Percentiles rank a stretch among this genome's conserved stretches.
Conservation (phyloP, 2,113 vertebrate species). For the Tapirus terrestris region DNA sequence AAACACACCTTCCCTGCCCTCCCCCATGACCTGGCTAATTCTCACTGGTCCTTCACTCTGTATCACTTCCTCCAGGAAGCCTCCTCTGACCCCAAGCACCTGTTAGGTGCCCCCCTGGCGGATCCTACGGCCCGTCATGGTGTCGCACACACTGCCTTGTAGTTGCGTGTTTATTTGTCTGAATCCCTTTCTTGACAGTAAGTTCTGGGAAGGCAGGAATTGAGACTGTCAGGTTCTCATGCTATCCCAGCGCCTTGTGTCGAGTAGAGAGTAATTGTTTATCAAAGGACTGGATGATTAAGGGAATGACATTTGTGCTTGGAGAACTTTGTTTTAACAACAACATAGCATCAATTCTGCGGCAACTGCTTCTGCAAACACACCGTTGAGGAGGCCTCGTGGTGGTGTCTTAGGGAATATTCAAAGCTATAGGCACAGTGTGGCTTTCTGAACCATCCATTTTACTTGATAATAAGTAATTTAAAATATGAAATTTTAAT, state of each 20-base stretch:
- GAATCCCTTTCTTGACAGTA: not conserved
- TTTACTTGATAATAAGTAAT: not conserved
- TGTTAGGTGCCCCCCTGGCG: not conserved
- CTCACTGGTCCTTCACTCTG: not conserved
- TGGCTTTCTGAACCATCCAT: not conserved
- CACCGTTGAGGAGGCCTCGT: not conserved
- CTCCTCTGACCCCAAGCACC: not conserved
- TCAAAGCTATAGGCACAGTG: not conserved
- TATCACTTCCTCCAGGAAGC: not conserved
- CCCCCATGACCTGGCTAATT: not conserved
- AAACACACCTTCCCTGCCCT: not conserved
- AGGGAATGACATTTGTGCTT: not conserved
- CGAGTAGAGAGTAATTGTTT: not conserved
- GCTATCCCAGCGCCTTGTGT: not conserved
- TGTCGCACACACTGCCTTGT: not conserved
- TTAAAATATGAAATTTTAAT: slow-evolving; percentile 22
- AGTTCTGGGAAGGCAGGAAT: not conserved
- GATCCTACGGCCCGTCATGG: not conserved
- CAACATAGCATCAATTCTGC: not conserved
- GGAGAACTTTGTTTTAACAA: not conserved
- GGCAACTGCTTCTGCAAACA: not conserved
- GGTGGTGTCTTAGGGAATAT: not conserved
- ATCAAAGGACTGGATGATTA: not conserved
- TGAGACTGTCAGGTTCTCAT: not conserved
- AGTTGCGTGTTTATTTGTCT: not conserved